These are phyloP conservation scores for Campoplex nolae DNA, from an alignment of 2,888 invertebrate species.

Conservation along the genomic window DNA sequence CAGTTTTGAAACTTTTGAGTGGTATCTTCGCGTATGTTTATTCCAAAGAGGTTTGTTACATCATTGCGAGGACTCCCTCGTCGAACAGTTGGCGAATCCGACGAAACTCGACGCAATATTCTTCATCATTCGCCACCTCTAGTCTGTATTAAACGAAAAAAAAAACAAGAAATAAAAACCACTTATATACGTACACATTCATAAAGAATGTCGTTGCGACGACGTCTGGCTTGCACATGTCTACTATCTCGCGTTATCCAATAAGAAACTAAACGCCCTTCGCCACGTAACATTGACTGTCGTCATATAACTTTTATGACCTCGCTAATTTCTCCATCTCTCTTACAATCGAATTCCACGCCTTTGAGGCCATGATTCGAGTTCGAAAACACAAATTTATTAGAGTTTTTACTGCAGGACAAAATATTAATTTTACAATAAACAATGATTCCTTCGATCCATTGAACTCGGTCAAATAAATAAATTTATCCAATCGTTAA, in stretches of 20 bases:
- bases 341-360: conserved; percentile 26
- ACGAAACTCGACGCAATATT: conserved; percentile 48
- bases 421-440: too few relatives aligned
- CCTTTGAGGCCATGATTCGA: not conserved
- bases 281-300: conserved; percentile 74
- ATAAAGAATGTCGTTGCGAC: conserved; percentile 43
- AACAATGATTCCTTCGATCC: not conserved
- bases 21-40: conserved; percentile 1
- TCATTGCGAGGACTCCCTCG: conserved; percentile 24
- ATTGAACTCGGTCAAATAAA: not conserved
- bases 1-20: not conserved
- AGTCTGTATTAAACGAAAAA: conserved; percentile 28
- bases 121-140: conserved; percentile 30
- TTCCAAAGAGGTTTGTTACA: conserved; percentile 30
- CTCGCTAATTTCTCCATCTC: conserved; percentile 67
- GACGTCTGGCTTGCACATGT: conserved; percentile 82
- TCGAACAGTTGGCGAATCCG: conserved; percentile 41
- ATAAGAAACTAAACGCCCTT: conserved; percentile 78
- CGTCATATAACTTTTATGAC: conserved; percentile 66
- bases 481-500: not conserved
- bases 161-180: not conserved
- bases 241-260: conserved; percentile 76
- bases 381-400: not conserved
- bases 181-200: not conserved
- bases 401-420: not conserved